Evolutionary conservation across 2,888 invertebrate species (phyloP).

Genomic region (Drosophila koepferae): DNA sequence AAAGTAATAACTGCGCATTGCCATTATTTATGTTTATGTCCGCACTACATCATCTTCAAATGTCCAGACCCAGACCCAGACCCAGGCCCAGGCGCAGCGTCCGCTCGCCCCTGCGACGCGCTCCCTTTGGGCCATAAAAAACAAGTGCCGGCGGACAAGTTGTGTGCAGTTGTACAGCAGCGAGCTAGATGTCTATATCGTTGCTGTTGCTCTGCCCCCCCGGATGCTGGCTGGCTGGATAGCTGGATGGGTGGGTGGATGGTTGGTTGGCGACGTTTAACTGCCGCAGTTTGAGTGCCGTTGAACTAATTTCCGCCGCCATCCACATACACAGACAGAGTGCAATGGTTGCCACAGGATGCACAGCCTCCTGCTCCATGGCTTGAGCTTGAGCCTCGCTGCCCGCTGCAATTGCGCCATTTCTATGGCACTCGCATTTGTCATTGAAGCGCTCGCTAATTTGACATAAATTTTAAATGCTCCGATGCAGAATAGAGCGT

Average conservation of each 20-base stretch:
- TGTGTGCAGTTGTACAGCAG: constrained; percentile 40
- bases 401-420: constrained; percentile 31
- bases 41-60: constrained; percentile 78
- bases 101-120: not conserved
- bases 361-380: constrained; percentile 18
- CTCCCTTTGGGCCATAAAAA: constrained; percentile 65
- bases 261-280: constrained; percentile 61
- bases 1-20: constrained; percentile 80
- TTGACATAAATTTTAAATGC: constrained; percentile 71
- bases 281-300: constrained; percentile 69
- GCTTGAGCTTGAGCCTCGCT: constrained; percentile 5
- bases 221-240: constrained; percentile 21
- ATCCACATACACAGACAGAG: constrained; percentile 9
- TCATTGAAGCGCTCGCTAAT: constrained; percentile 71
- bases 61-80: constrained; percentile 60
- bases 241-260: constrained; percentile 16
- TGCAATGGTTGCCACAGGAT: constrained; percentile 42
- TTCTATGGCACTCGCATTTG: constrained; percentile 58
- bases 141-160: constrained; percentile 71
- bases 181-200: constrained; percentile 42
- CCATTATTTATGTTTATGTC: constrained; percentile 82
- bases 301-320: constrained; percentile 74
- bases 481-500: constrained; percentile 40
- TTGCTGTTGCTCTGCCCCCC: constrained; percentile 6
- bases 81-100: constrained; percentile 39